Base-by-base conservation (phyloP, 2,888 invertebrate genomes). In the Rutpela maculata region DNA sequence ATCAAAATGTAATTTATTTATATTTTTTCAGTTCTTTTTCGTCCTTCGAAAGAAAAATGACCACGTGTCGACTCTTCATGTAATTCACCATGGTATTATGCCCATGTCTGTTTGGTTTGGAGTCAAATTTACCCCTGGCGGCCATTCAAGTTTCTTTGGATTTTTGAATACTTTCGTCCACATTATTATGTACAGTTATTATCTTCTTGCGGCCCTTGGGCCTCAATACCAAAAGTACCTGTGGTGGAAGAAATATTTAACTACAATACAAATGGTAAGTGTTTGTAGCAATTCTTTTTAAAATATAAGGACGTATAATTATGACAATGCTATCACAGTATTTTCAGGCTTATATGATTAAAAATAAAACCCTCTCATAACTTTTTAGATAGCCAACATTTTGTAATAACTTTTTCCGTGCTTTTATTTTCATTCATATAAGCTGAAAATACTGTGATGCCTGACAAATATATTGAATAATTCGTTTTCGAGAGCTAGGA, bases 221-320 rank as follows among this genome's bases (percentile, higher is more conserved):
- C 98, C 98, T 0, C 92, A 92, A 78, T 93, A 97, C 79, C 96
- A 96, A 89, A 95, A 95, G 86, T 98, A 95, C 89, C 92, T 98
- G 73, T 98, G 98, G 98, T 98, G 98, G 98, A 98, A 98, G 92
- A 96, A 95, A 87, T 97, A 98, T 89, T 92, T 98, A 87, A 98
- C 98, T 11, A 93, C 94, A 10, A 90, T 98, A 84, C 98, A 98
- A 91, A 98, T 98, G 95, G 93, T 97, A 90, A 89, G 89, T 83
- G 31, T 9, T 7, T 5, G 2, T 35, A 35, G 31, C 7, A 35
- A 67, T 3, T 1, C 35, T 31, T 17, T 35, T 9, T 5, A 35
- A 3, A 35, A 35, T 35, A 0, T 9, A n/a, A n/a, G n/a, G n/a
- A n/a, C n/a, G n/a, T n/a, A n/a, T n/a, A n/a, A n/a, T n/a, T n/a